Base-by-base conservation (phyloP, 1,140 invertebrate genomes). In the Neoseiulus cucumeris region DNA sequence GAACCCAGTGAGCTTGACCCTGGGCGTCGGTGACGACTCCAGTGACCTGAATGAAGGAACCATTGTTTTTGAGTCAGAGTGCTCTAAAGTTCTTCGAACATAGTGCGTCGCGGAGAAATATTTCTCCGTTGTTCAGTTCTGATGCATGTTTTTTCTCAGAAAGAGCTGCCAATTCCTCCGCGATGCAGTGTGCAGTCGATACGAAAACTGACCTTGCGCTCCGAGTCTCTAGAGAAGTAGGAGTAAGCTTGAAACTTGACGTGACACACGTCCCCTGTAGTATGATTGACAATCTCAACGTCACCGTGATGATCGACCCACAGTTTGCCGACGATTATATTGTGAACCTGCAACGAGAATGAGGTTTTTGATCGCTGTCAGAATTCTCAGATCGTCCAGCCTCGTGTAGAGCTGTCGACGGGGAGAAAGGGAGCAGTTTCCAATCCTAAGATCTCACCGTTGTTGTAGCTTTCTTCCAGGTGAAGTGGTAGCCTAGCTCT, bases 241-340 rank as follows among this genome's bases (percentile, higher is more conserved):
- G 91, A 94, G 76, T 98, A 98, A 9, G 93, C 89, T 72, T 91
- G 85, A 75, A 89, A 95, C 74, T 95, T 98, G 25, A 99, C 80
- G 75, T 91, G 87, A 76, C 93, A 97, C 74, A 89, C 91, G 72
- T 94, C 87, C 64, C 91, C 91, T 44, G 83, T 83, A 51, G 83
- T 84, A 68, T 89, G 84, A 77, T 94, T 92, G 29, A 83, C 81
- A 68, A 98, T 97, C 73, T 96, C 91, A 91, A 96, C 97, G 74
- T 98, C 94, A 39, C 95, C 96, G 74, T 95, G 90, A 75, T 98
- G 91, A 79, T 98, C 96, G 17, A 99, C 91, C 96, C 96, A 99
- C 67, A 99, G 81, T 78, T 92, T 93, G 64, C 96, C 96, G 42
- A 99, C 93, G 69, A 99, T 98, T 68, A 98, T 98, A 77, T 99